Conservation (phyloP, 2,888 invertebrate genomes). For the Protonemura montana region DNA sequence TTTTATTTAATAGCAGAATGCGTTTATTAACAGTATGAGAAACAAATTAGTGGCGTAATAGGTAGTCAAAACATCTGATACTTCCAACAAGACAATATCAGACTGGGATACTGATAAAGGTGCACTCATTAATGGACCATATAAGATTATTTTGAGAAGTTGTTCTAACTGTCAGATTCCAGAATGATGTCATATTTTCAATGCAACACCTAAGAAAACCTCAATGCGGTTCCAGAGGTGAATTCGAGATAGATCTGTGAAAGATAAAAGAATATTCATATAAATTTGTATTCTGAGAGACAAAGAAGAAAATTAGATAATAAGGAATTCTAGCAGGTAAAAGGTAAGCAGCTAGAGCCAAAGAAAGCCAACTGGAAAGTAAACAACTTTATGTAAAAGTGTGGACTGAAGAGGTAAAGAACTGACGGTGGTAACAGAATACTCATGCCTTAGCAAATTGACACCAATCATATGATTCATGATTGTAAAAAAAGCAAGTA, state of each 20-base stretch:
- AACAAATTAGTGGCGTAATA: not conserved
- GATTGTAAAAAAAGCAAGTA: not conserved
- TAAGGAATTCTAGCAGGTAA: not conserved
- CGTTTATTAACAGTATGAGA: not conserved
- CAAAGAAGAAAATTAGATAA: too few species aligned
- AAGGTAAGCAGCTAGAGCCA: not conserved
- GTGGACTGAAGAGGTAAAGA: not conserved
- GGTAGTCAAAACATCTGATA: not conserved
- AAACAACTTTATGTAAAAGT: not conserved
- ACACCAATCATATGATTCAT: conserved; percentile 15
- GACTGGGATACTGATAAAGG: not conserved
- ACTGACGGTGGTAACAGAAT: not conserved
- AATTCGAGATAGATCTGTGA: not conserved
- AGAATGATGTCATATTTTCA: not conserved
- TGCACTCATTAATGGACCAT: not conserved
- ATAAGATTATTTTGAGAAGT: not conserved
- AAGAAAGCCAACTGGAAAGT: not conserved
- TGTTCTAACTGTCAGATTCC: not conserved
- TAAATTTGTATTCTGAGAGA: too few species aligned
- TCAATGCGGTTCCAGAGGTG: not conserved
- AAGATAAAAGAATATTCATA: not conserved
- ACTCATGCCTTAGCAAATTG: conserved; percentile 14
- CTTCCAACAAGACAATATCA: conserved; percentile 12
- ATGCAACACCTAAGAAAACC: not conserved
- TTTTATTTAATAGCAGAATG: not conserved